phyloP scores from a whole-genome alignment of 2,113 vertebrate species.

The Litocranius walleri region DNA sequence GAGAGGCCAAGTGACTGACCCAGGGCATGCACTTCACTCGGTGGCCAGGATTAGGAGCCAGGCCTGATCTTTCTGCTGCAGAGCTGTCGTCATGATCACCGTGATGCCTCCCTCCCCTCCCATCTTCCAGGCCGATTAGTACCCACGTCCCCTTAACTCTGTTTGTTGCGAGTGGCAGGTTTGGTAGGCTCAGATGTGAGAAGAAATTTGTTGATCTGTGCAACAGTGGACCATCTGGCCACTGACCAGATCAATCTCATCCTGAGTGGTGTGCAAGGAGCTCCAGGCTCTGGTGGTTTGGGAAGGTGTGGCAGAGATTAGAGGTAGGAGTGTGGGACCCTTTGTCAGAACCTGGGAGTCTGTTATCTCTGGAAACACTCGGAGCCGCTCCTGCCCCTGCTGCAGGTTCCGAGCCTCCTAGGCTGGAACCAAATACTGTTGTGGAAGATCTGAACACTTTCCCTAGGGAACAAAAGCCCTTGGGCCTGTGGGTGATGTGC shows the following conservation, averaged over 20 bases:
- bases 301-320: neutral
- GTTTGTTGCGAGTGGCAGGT: neutral
- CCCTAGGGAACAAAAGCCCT: neutral
- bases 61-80: neutral
- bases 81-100: neutral
- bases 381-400: accelerated
- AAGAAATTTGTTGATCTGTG: neutral
- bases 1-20: neutral
- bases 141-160: neutral
- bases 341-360: neutral
- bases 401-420: neutral
- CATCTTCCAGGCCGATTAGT: neutral
- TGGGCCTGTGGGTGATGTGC: neutral
- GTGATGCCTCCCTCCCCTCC: neutral
- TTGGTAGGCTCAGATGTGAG: neutral
- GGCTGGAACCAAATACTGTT: neutral
- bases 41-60: neutral
- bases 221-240: neutral
- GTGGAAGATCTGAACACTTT: neutral
- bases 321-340: accelerated
- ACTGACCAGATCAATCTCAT: neutral
- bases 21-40: neutral
- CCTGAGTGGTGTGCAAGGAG: neutral
- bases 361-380: neutral
- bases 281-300: neutral